Base-by-base conservation (phyloP, 1,140 invertebrate genomes). In the Rhyacophila brunnea region DNA sequence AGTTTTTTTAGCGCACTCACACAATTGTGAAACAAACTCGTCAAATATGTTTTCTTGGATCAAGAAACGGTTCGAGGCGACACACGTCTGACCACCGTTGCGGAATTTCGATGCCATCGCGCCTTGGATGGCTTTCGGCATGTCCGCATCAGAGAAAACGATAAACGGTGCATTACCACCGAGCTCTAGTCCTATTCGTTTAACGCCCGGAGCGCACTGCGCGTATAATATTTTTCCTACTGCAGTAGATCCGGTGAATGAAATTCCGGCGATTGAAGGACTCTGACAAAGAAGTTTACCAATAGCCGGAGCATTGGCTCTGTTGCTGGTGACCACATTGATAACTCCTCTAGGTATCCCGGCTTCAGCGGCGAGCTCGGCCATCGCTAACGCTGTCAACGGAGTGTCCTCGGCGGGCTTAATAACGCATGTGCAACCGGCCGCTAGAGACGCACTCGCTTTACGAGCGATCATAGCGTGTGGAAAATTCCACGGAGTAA, bases 401-500 rank as follows among this genome's bases (percentile, higher is more conserved):
- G 98, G 98, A 0, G 97, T 99, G 68, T 99, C 96, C 78, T 96
- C 95, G 0, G 96, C 90, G 7, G 97, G 97, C 77, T 97, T 98
- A 1, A 98, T 84, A 0, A 99, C 90, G 71, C 93, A 91, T 0
- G 95, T 98, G 68, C 97, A 99, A 3, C 83, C 98, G 32, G 90
- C 91, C 45, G 96, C 95, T 49, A 99, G 71, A 23, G 96, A 93
- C 14, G 98, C 95, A 20, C 85, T 91, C 17, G 88, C 92, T 80
- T 99, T 99, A 44, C 97, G 80, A 0, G 96, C 95, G 32, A 99
- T 95, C 98, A 99, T 99, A 0, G 96, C 96, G 75, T 89, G 87
- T 1, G 98, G 97, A 77, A 99, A 99, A 73, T 99, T 99, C 97
- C 97, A 99, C 68, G 98, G 97, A 14, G 96, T 99, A 15, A 99